These are phyloP conservation scores for Drosophila parthenogenetica DNA, from an alignment of 2,888 invertebrate species.

Conservation along the genomic window DNA sequence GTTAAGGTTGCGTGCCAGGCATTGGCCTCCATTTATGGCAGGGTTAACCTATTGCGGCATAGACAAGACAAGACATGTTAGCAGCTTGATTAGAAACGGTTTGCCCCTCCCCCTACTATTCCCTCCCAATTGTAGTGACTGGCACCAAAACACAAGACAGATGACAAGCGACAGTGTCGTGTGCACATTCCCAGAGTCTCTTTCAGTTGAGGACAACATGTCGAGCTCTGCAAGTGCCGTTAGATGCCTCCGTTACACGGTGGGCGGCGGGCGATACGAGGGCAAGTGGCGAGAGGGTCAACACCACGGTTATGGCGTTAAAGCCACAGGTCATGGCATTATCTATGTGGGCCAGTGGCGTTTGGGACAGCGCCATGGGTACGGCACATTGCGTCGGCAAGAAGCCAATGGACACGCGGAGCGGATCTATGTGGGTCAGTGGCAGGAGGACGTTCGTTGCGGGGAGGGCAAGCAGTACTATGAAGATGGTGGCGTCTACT, in stretches of 20 bases:
- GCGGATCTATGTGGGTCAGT: constrained; percentile 82
- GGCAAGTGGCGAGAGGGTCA: constrained; percentile 76
- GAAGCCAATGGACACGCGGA: constrained; percentile 60
- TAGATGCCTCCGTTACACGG: constrained; percentile 60
- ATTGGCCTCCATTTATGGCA: constrained; percentile 39
- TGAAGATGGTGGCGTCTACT: constrained; percentile 76
- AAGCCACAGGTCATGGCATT: constrained; percentile 62
- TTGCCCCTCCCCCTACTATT: background rate
- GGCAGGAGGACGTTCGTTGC: constrained; percentile 75
- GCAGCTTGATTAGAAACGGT: constrained; percentile 66
- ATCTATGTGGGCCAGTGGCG: constrained; percentile 84
- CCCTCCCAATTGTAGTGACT: constrained; percentile 44
- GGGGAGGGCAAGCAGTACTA: constrained; percentile 84
- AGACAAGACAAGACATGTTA: constrained; percentile 68
- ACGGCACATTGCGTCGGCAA: constrained; percentile 77
- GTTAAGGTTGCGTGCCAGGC: constrained; percentile 58
- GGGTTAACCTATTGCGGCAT: constrained; percentile 46
- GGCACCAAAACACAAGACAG: constrained; percentile 50
- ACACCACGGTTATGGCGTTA: constrained; percentile 79
- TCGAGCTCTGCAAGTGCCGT: constrained; percentile 56
- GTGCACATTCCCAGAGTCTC: constrained; percentile 5
- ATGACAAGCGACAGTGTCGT: constrained; percentile 43
- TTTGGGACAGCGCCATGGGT: constrained; percentile 80
- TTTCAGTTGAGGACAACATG: constrained; percentile 55
- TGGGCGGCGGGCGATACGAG: constrained; percentile 70